A percentile compares a stretch with the other conserved stretches of the same genome.
Evolutionary conservation across 1,140 invertebrate species (phyloP).

Genomic region (Scylla paramamosain): DNA sequence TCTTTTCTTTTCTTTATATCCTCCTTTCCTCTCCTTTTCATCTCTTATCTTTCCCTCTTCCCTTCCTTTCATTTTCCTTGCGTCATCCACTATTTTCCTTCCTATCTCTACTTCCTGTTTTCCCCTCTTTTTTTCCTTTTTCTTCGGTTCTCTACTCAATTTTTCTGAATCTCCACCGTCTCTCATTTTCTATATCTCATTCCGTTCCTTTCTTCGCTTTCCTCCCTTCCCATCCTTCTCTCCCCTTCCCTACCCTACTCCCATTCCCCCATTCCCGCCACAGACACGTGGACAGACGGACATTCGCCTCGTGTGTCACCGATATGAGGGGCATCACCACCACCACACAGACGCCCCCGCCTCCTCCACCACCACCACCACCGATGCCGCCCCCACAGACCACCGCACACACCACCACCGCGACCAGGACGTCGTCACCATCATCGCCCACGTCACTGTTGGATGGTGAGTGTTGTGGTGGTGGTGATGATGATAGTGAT

Average conservation of each 20-base stretch:
- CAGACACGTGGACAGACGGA: slow-evolving; percentile 76
- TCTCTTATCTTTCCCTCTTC: background rate
- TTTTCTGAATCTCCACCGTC: background rate
- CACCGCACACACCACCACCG: slow-evolving; percentile 81
- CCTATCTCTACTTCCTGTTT: background rate
- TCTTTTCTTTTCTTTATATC: background rate
- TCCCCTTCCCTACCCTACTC: background rate
- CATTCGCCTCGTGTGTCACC: slow-evolving; percentile 74
- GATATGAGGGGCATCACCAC: slow-evolving; percentile 69
- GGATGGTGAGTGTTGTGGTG: slow-evolving; percentile 84
- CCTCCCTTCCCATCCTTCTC: background rate
- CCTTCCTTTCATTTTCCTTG: background rate
- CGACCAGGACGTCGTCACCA: slow-evolving; percentile 68
- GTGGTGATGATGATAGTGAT: background rate
- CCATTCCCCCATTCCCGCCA: background rate
- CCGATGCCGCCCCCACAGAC: slow-evolving; percentile 70
- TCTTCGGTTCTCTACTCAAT: background rate
- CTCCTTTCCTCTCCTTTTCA: background rate
- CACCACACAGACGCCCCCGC: slow-evolving; percentile 47
- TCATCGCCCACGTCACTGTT: slow-evolving; percentile 87
- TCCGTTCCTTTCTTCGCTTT: background rate
- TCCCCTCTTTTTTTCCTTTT: background rate
- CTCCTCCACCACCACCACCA: slow-evolving; percentile 65
- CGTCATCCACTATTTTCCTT: background rate
- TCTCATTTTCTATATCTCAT: too few relatives aligned